Evolutionary conservation across 2,113 vertebrate genomes (phyloP).

Genomic region (Baryphthengus martii): DNA sequence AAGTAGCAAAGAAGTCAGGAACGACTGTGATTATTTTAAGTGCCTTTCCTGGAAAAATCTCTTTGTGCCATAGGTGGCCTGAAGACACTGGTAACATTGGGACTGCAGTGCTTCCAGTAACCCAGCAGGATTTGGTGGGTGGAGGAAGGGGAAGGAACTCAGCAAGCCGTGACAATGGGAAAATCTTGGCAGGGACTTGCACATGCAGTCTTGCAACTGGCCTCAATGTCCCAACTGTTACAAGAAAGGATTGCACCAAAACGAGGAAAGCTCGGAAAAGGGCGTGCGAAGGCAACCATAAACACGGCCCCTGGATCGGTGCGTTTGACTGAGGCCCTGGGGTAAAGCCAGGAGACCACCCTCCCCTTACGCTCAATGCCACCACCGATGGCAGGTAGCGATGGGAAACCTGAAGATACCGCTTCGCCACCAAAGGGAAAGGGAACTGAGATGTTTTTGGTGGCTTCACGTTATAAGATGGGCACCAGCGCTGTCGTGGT

Average conservation of each 20-base stretch:
- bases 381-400: fast-evolving
- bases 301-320: fast-evolving
- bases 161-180: constrained; percentile 13
- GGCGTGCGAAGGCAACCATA: background rate
- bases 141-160: constrained; percentile 65
- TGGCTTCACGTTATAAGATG: fast-evolving
- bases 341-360: background rate
- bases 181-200: constrained; percentile 35
- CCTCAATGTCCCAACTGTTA: background rate
- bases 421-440: background rate
- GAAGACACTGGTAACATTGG: constrained; percentile 11
- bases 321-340: background rate
- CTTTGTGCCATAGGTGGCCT: constrained; percentile 6
- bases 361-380: background rate
- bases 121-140: constrained; percentile 61
- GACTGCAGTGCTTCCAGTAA: constrained; percentile 53
- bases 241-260: background rate
- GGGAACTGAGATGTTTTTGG: no score
- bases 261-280: background rate
- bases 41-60: constrained; percentile 42
- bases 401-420: fast-evolving
- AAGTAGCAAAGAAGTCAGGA: background rate
- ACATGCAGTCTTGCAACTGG: background rate
- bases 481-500: no score
- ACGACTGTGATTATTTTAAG: background rate